Evolutionary conservation across 35 echinoderm and acorn worm species (phyloP), one percentile per base, ranked within the genome.

Genomic region (Apostichopus californicus): DNA sequence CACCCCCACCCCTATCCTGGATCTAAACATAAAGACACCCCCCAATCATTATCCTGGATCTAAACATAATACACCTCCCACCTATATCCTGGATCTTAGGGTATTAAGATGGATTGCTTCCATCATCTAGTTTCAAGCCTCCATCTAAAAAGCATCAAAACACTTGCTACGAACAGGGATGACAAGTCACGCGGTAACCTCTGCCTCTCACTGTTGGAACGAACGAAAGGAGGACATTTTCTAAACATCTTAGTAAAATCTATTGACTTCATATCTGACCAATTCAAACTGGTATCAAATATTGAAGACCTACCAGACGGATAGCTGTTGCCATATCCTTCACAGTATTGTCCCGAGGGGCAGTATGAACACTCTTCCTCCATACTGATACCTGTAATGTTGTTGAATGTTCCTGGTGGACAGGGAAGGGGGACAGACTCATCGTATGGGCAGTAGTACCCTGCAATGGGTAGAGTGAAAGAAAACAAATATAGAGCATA

Each of bases 331-430:
- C 97, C 97, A 89, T 86, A 84, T 25, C 97, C 97, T 21, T 89
- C 81, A 77, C 97, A 98, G 73, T 98, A 98, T 81, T 75, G 87
- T 5, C 97, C 97, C 70, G 97, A 86, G 14, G 77, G 92, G 88
- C 97, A 98, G 81, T 96, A 86, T 4, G 93, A 73, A 79, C 97
- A 98, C 52, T 98, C 93, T 17, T 96, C 94, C 78, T 95, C 97
- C 8, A 81, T 20, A 21, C 81, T 93, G 54, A 96, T 90, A 13
- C 80, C 81, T 3, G 97, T 98, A 24, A 94, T 91, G 89, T 98
- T 98, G 93, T 96, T 98, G 80, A 96, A 98, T 9, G 95, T 94
- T 53, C 97, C 97, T 26, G 93, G 90, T n/a, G 97, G 97, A 71
- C 97, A 98, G 0, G 95, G 95, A 18, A 98, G 92, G 1, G 97